These are phyloP conservation scores for Hetaerina titia DNA, from an alignment of 2,888 invertebrate genomes.

Conservation along the genomic window DNA sequence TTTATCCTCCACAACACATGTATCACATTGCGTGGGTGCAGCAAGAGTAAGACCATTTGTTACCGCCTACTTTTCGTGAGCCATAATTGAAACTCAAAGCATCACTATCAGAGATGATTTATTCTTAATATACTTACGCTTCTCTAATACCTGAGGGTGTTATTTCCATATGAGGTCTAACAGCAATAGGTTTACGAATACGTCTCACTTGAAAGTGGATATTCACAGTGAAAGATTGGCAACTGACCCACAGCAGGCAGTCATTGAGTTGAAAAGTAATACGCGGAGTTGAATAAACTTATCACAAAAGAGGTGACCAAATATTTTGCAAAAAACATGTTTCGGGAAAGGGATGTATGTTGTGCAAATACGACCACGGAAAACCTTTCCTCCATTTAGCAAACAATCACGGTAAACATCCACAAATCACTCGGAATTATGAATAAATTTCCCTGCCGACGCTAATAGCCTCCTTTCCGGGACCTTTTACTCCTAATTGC, in stretches of 20 bases:
- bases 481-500: conserved; percentile 28
- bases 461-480: background rate
- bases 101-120: no score
- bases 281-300: background rate
- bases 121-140: no score
- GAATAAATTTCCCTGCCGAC: conserved; percentile 19
- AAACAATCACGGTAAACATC: conserved; percentile 16
- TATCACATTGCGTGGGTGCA: no score
- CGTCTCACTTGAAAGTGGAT: no score
- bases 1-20: no score
- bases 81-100: no score
- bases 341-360: background rate
- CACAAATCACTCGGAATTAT: conserved; percentile 27
- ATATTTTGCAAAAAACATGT: background rate
- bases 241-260: background rate
- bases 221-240: background rate
- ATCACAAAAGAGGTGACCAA: background rate
- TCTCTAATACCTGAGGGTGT: no score
- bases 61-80: no score
- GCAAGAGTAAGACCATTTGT: no score
- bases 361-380: background rate
- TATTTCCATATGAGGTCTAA: no score
- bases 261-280: background rate
- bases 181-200: no score
- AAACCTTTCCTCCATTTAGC: background rate